phyloP scores from a whole-genome alignment of 2,797 vertebrate species.

The Rhinatrema bivittatum region DNA sequence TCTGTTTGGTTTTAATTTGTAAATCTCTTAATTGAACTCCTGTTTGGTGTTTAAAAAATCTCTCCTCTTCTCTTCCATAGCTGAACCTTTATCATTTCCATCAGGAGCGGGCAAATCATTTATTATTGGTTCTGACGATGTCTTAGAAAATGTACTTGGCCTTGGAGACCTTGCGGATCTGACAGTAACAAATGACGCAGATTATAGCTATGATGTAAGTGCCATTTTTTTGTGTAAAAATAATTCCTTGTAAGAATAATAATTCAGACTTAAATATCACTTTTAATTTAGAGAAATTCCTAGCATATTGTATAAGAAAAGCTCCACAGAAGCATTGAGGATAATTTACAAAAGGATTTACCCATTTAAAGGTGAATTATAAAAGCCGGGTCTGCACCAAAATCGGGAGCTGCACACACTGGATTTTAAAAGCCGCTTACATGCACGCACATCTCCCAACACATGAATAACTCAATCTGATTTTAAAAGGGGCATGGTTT shows the following conservation, averaged over 20 bases:
- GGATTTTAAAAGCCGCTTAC: too few species aligned
- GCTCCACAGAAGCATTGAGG: too few species aligned
- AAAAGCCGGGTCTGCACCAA: too few species aligned
- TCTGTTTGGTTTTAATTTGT: too few species aligned
- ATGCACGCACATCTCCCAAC: too few species aligned
- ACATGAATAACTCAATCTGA: too few species aligned
- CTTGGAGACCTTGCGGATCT: slow-evolving; percentile 95
- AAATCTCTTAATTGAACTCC: too few species aligned
- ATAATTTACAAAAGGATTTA: too few species aligned
- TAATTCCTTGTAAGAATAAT: slow-evolving; percentile 35
- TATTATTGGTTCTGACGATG: slow-evolving; percentile 90
- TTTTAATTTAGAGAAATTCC: slow-evolving; percentile 25
- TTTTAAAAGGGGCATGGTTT: too few species aligned
- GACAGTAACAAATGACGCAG: slow-evolving; percentile 93
- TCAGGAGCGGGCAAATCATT: slow-evolving; percentile 89
- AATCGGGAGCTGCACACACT: too few species aligned
- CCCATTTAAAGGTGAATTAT: too few species aligned
- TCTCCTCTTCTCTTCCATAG: slow-evolving; percentile 59
- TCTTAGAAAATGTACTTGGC: slow-evolving; percentile 90
- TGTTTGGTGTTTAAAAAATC: too few species aligned
- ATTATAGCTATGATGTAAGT: slow-evolving; percentile 97
- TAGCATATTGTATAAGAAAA: slow-evolving; percentile 34
- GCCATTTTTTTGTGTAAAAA: slow-evolving; percentile 53
- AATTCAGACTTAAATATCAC: slow-evolving; percentile 21
- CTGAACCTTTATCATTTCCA: slow-evolving; percentile 89